Evolutionary conservation across 2,888 invertebrate genomes (phyloP), one percentile per base, ranked within the genome.

Genomic region (Argyresthia goedartella): DNA sequence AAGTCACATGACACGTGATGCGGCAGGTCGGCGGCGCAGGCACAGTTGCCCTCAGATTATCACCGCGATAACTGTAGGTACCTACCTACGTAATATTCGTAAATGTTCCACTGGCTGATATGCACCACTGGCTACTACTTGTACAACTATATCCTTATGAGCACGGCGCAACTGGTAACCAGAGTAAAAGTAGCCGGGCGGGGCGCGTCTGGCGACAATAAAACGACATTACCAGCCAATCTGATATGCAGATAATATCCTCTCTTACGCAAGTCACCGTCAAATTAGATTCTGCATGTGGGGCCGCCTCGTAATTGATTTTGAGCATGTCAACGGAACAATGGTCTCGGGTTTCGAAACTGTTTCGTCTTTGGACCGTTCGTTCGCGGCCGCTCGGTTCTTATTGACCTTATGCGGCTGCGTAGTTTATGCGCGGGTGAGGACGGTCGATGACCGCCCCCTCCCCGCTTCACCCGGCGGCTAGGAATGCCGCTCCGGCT

Each of bases 391-490:
- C 41, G 49, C 36, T 43, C 54, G 54, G 47, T 47, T 42, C 53
- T 50, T 80, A 73, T 78, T 84, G 85, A 85, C 85, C 84, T 84
- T 81, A 81, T 76, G 79, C 81, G 81, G 68, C 77, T 76, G 79
- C 78, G 82, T 84, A 80, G 81, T 81, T 77, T 78, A 78, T 80
- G 78, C 77, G 69, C 73, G 78, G 70, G 73, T 73, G 84, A 84
- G 84, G 85, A 84, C 84, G 85, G 85, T 82, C 85, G 84, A 82
- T 81, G 82, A 85, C 84, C 82, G 74, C 64, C 70, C 67, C 68
- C 65, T 62, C 59, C 70, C 61, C 62, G 59, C 50, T 36, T 45
- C 41, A n/a, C 50, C 42, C 63, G 56, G 67, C 65, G 59, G 66
- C 78, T 77, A 79, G 80, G 80, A 81, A 81, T 81, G 81, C 77